Percentiles rank a stretch among this genome's conserved stretches.
These are phyloP conservation scores for Pterocles burchelli DNA, from an alignment of 2,113 vertebrate genomes.

Conservation along the genomic window DNA sequence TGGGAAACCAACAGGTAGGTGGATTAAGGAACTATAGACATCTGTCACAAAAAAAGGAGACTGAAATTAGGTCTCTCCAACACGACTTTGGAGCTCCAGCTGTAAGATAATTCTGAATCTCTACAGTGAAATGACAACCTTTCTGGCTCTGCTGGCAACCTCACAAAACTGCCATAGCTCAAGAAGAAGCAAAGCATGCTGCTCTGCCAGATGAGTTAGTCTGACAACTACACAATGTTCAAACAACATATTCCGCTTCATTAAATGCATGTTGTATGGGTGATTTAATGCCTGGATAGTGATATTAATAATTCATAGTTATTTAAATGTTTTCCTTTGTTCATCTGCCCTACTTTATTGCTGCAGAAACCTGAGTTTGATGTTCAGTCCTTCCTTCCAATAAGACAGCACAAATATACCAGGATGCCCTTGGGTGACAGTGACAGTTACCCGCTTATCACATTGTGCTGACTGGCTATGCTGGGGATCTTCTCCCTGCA, in stretches of 20 bases:
- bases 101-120: not conserved
- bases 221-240: constrained; percentile 45
- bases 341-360: constrained; percentile 17
- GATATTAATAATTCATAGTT: constrained; percentile 43
- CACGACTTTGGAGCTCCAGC: not conserved
- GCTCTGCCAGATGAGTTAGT: constrained; percentile 30
- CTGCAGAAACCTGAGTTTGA: not conserved
- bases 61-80: not conserved
- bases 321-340: constrained; percentile 38
- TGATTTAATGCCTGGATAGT: constrained; percentile 36
- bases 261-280: constrained; percentile 18
- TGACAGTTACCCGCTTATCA: not conserved
- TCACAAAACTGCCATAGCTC: not conserved
- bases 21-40: not conserved
- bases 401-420: not conserved
- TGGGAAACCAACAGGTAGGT: not conserved
- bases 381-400: not conserved
- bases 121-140: not conserved
- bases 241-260: constrained; percentile 49
- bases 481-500: not conserved
- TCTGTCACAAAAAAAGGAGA: not conserved
- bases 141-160: not conserved
- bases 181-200: constrained; percentile 20
- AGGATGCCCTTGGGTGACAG: not conserved
- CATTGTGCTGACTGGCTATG: not conserved